Percentiles rank a stretch among this genome's conserved stretches.
Evolutionary conservation across 2,113 vertebrate species (phyloP).

Genomic region (Platysteira castanea): DNA sequence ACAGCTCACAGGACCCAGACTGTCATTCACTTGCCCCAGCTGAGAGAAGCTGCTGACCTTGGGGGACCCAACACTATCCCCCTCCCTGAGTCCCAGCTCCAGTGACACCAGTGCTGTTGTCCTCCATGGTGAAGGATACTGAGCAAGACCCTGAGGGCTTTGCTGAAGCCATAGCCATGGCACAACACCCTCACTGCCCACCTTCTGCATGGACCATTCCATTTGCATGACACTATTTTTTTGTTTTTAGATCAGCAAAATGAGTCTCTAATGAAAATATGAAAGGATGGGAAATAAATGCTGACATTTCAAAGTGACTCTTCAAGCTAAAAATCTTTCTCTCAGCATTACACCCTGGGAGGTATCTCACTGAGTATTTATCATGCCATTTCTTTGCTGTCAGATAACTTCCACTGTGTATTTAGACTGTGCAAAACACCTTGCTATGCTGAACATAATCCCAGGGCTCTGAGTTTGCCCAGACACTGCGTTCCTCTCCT

Average conservation of each 20-base stretch:
- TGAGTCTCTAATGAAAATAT: not conserved
- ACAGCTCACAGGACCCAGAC: not conserved
- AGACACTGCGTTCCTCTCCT: not conserved
- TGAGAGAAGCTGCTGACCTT: not conserved
- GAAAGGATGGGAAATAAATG: not conserved
- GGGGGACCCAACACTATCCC: not conserved
- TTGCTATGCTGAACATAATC: not conserved
- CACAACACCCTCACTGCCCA: not conserved
- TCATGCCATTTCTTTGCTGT: not conserved
- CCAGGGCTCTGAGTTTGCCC: not conserved
- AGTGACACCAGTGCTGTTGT: not conserved
- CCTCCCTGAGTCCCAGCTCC: not conserved
- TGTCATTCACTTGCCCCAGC: not conserved
- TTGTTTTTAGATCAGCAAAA: not conserved
- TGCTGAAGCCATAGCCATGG: not conserved
- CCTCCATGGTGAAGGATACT: not conserved
- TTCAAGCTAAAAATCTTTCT: not conserved
- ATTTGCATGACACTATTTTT: not conserved
- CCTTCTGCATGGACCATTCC: not conserved
- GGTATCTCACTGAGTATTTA: not conserved
- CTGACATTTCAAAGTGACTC: not conserved
- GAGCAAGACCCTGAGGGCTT: not conserved
- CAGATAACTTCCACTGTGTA: not conserved
- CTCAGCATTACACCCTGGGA: not conserved
- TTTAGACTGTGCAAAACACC: not conserved